Conservation (phyloP, 2,888 invertebrate genomes). For the Prenolepis imparis region DNA sequence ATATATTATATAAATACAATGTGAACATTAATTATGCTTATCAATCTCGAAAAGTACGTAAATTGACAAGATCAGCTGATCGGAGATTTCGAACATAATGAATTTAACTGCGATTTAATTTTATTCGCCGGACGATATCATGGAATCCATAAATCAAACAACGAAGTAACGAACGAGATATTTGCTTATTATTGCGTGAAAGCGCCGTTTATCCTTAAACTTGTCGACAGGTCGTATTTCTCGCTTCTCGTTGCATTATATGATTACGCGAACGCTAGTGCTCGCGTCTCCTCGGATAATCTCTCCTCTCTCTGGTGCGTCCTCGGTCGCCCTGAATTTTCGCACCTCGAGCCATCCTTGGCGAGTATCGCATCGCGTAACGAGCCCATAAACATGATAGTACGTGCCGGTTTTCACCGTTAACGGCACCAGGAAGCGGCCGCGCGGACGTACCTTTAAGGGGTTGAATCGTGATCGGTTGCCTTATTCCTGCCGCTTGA, state of each 20-base stretch:
- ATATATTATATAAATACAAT: neutral
- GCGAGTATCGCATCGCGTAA: slow-evolving; percentile 60
- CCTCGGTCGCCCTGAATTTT: slow-evolving; percentile 63
- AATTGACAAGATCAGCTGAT: neutral
- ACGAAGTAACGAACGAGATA: slow-evolving; percentile 57
- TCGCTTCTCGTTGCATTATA: slow-evolving; percentile 53
- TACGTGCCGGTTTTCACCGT: slow-evolving; percentile 70
- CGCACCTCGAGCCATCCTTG: slow-evolving; percentile 61
- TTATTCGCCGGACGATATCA: slow-evolving; percentile 41
- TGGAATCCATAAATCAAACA: slow-evolving; percentile 59
- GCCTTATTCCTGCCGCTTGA: slow-evolving; percentile 64
- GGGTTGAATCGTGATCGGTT: slow-evolving; percentile 75
- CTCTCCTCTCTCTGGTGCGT: slow-evolving; percentile 1
- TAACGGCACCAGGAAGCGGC: slow-evolving; percentile 74
- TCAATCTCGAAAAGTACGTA: neutral
- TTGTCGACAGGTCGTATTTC: slow-evolving; percentile 56
- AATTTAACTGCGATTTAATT: slow-evolving; percentile 46
- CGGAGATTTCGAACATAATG: slow-evolving; percentile 6
- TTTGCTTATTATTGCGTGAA: slow-evolving; percentile 47
- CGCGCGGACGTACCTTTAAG: slow-evolving; percentile 67
- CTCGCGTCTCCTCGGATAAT: neutral
- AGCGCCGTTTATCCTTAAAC: slow-evolving; percentile 57
- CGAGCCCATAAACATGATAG: slow-evolving; percentile 73
- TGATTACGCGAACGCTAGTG: neutral
- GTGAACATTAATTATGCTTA: neutral